Evolutionary conservation across 2,113 vertebrate genomes (phyloP).

Genomic region (Oophaga pumilio): DNA sequence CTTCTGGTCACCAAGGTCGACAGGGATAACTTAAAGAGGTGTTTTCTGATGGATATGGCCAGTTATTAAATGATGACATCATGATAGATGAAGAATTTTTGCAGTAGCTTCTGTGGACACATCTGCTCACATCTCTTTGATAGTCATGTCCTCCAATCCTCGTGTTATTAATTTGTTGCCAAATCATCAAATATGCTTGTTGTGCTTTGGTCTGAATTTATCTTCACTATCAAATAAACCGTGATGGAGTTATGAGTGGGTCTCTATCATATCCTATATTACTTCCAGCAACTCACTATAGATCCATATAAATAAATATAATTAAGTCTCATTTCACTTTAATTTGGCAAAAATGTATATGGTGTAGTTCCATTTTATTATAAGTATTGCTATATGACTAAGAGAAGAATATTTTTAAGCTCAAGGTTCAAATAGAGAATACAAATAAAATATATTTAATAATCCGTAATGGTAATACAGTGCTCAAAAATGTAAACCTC

Average conservation of each 20-base stretch:
- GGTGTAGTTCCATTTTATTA: background rate
- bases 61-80: too few relatives aligned
- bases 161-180: too few relatives aligned
- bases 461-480: slow-evolving; percentile 18
- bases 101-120: too few relatives aligned
- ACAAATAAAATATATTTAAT: slow-evolving; percentile 12
- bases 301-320: background rate
- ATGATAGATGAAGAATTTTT: too few relatives aligned
- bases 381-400: background rate
- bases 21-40: too few relatives aligned
- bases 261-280: too few relatives aligned
- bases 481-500: slow-evolving; percentile 31
- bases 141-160: too few relatives aligned
- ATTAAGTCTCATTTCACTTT: background rate
- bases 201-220: too few relatives aligned
- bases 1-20: too few relatives aligned
- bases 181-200: too few relatives aligned
- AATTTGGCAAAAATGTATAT: background rate
- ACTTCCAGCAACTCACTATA: background rate
- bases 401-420: slow-evolving; percentile 13
- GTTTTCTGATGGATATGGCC: too few relatives aligned
- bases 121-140: too few relatives aligned
- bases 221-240: background rate
- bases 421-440: slow-evolving; percentile 8
- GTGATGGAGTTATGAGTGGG: background rate